Evolutionary conservation across 2,113 vertebrate genomes (phyloP), one percentile per base, ranked within the genome.

Genomic region (Lepus americanus): DNA sequence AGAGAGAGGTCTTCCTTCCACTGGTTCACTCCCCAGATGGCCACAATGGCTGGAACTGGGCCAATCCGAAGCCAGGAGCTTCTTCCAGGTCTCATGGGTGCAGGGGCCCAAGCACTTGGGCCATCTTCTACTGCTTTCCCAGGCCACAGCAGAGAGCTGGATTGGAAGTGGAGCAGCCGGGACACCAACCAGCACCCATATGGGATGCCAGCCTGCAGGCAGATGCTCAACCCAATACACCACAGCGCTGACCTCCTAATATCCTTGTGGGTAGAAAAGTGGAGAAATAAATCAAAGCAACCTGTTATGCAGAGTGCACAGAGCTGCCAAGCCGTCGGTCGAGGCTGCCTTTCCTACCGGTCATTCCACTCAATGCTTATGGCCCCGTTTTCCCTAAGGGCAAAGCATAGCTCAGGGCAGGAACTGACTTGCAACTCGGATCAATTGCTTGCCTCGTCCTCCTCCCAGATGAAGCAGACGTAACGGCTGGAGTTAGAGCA

Each of bases 191-290:
- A 44, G 44, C 44, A 1, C 44, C 44, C 44, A 44, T 44, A 44
- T 44, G 44, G 44, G 44, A 44, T 44, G 44, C 44, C 44, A 44
- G 44, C 44, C 44, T 44, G 44, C 44, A 44, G 44, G 7, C 44
- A 44, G 44, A 44, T 44, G 44, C 44, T 44, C 5, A 39, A 4
- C 44, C 44, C 44, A 44, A 8, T 6, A 44, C 44, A 44, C 44
- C 44, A 44, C 44, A 44, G 44, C 44, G 44, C 44, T 44, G 44
- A 44, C 44, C 44, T 44, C 44, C 72, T 77, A 64, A 81, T 61
- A 27, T 49, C 20, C 55, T 89, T 87, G 29, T 31, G 64, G 29
- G 80, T 49, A 49, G 85, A 64, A 83, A 97, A 93, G 73, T 77
- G 70, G 79, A 87, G n/a, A 73, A 83, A 22, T 19, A 27, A 17